Percentiles rank a stretch among this genome's conserved stretches.
Evolutionary conservation across 2,797 vertebrate genomes (phyloP).

Genomic region (Muscicapa comitata): DNA sequence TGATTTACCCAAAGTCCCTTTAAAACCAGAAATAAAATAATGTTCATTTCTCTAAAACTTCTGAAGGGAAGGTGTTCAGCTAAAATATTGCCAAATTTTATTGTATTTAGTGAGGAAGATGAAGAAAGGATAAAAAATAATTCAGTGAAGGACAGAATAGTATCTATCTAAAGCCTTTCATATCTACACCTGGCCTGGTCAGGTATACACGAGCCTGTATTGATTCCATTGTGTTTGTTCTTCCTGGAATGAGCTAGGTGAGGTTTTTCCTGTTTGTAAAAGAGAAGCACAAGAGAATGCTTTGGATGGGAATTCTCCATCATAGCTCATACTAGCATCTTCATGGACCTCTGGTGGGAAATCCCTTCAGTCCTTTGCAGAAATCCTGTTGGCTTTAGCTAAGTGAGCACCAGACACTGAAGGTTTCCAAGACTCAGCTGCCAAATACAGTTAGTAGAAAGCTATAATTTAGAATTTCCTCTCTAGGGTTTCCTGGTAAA

Average conservation of each 20-base stretch:
- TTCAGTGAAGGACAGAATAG: neutral
- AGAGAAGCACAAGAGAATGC: neutral
- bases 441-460: neutral
- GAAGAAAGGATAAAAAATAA: neutral
- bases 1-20: neutral
- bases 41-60: neutral
- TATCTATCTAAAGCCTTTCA: neutral
- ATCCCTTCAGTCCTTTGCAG: neutral
- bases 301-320: neutral
- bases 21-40: neutral
- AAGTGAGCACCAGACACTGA: neutral
- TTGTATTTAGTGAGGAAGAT: neutral
- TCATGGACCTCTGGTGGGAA: neutral
- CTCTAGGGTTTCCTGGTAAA: constrained; percentile 6
- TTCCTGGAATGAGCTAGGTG: neutral
- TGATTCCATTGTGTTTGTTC: neutral
- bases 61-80: neutral
- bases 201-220: neutral
- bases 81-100: neutral
- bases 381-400: neutral
- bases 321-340: neutral
- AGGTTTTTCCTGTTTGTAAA: neutral
- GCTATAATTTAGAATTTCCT: constrained; percentile 37
- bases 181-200: neutral
- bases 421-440: neutral